These are phyloP conservation scores for Festucalex cinctus DNA, from an alignment of 2,113 vertebrate genomes.

Conservation along the genomic window DNA sequence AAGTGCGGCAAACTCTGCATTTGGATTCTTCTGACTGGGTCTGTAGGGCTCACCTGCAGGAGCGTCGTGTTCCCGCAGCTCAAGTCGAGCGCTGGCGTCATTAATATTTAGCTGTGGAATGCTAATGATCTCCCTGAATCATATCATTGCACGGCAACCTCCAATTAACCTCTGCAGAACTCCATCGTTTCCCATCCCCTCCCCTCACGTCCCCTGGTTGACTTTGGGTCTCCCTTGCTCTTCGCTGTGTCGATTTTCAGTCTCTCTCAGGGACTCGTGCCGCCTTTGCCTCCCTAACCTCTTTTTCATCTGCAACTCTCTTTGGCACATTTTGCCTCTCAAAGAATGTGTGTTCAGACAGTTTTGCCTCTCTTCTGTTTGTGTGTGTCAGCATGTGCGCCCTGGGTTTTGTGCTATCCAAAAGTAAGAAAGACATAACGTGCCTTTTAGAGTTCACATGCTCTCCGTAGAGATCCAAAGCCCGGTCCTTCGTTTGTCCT, in stretches of 20 bases:
- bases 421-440: slow-evolving; percentile 51
- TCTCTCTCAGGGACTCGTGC: slow-evolving; percentile 52
- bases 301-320: slow-evolving; percentile 63
- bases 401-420: slow-evolving; percentile 29
- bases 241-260: slow-evolving; percentile 20
- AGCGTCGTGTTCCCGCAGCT: slow-evolving; percentile 36
- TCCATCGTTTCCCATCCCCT: background rate
- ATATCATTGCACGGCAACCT: slow-evolving; percentile 67
- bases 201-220: slow-evolving; percentile 3
- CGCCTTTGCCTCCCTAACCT: slow-evolving; percentile 59
- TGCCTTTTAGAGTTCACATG: slow-evolving; percentile 53
- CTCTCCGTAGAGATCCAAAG: slow-evolving; percentile 40
- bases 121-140: slow-evolving; percentile 69
- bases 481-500: slow-evolving; percentile 61
- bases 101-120: slow-evolving; percentile 72
- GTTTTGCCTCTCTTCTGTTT: slow-evolving; percentile 14
- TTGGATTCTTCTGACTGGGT: slow-evolving; percentile 40
- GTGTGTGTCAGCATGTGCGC: slow-evolving; percentile 6
- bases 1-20: slow-evolving; percentile 46
- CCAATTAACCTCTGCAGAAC: slow-evolving; percentile 67
- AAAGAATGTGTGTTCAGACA: slow-evolving; percentile 20
- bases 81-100: slow-evolving; percentile 54
- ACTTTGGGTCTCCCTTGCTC: slow-evolving; percentile 26
- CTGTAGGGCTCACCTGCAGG: slow-evolving; percentile 50
- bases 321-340: slow-evolving; percentile 48